Base-by-base conservation (phyloP, 1,140 invertebrate genomes). In the Rhopalosiphum maidis region DNA sequence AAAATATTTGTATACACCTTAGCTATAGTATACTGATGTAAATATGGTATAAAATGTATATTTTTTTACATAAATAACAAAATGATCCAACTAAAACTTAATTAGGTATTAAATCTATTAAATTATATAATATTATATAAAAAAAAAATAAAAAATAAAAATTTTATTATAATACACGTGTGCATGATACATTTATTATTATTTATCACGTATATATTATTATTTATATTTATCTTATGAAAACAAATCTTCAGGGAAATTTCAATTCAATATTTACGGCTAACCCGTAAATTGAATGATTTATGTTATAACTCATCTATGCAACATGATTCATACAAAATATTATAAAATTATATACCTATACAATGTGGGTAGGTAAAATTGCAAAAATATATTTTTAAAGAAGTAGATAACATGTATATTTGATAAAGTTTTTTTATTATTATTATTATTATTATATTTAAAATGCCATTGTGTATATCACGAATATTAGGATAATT, bases 221-320 rank as follows among this genome's bases (percentile, higher is more conserved):
- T 68, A n/a, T 68, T 68, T 68, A 30, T n/a, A n/a, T 68, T 68
- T 11, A 68, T 68, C 30, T n/a, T n/a, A 68, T 68, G 5, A 43
- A 43, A 43, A 41, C 83, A 46, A 83, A 86, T 86, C 83, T 46
- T 86, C 23, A 25, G 83, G 83, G 83, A 86, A 86, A 86, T 86
- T 30, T 86, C 23, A 85, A 37, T 35, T 37, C 18, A 41, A 83
- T 83, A 83, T 83, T 41, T 83, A 2, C 22, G 18, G 15, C 35
- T 35, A 37, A 22, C 35, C 8, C 30, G 55, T 25, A 25, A 11
- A 68, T 11, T 15, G 48, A 68, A 68, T 68, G 30, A 68, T 68
- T 68, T 68, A 68, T 68, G 60, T 68, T 68, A 30, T 30, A 25
- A n/a, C 30, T 68, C 25, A 30, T 11, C 30, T 68, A n/a, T 51